phyloP scores from a whole-genome alignment of 2,113 vertebrate species.

The Coracopsis vasa region DNA sequence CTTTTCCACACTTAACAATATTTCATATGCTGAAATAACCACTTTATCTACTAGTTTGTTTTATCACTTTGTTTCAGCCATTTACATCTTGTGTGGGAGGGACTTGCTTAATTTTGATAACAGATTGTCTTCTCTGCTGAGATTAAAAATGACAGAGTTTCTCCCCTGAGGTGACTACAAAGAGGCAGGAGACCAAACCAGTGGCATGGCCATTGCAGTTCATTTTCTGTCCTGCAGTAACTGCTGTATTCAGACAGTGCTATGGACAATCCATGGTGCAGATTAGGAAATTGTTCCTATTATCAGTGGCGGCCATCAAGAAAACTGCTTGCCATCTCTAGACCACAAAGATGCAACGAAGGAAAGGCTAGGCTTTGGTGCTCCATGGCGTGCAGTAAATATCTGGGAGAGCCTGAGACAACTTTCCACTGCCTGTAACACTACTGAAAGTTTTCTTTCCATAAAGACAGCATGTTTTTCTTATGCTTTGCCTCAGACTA shows the following conservation, averaged over 20 bases:
- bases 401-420: neutral
- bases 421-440: rapidly evolving
- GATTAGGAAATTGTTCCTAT: neutral
- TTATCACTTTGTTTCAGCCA: too few relatives aligned
- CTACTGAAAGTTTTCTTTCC: neutral
- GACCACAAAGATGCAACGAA: neutral
- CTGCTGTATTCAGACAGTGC: neutral
- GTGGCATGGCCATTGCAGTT: rapidly evolving
- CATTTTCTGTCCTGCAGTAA: neutral
- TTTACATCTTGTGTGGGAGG: neutral
- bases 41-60: too few relatives aligned
- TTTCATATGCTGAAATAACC: too few relatives aligned
- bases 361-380: neutral
- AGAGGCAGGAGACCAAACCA: neutral
- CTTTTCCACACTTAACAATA: too few relatives aligned
- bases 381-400: neutral
- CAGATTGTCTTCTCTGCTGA: neutral
- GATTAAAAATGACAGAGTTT: neutral
- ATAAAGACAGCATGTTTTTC: neutral
- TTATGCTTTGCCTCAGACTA: neutral
- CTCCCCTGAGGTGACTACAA: neutral
- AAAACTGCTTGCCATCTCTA: neutral
- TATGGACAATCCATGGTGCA: neutral
- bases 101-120: neutral
- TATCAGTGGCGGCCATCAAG: neutral